Evolutionary conservation across 2,113 vertebrate species (phyloP), one percentile per base, ranked within the genome.

Genomic region (Dipodomys stephensi): DNA sequence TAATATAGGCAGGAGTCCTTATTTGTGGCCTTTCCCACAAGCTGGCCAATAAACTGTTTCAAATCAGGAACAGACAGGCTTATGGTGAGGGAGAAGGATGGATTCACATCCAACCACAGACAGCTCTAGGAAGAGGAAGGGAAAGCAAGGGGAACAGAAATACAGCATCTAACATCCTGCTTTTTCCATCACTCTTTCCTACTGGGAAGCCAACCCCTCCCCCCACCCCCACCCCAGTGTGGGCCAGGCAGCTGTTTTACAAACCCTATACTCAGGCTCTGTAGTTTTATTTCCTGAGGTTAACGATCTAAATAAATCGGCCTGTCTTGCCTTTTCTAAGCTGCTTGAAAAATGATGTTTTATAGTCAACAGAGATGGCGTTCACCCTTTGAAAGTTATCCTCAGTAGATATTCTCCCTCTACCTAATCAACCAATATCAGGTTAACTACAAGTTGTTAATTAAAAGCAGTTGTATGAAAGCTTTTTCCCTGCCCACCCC

Each of bases 251-350:
- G 60, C 25, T 15, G 0, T 87, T 85, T 88, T 74, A 18, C 71
- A 92, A 92, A 95, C 64, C 73, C 71, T 19, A 13, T 13, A 8
- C 87, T 74, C 71, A 53, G 1, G 2, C 62, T 93, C 78, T 84
- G 7, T 18, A 2, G 71, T 84, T 95, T 96, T 93, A 96, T 95
- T 95, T 91, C 78, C 20, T 22, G 3, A 90, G 83, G 96, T 97
- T 94, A 97, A 95, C 28, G 7, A 83, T 92, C 81, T 69, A 93
- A 94, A 90, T 93, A 93, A 96, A 95, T 32, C 25, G 25, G 23
- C 28, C 92, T 88, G 94, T 92, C 94, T 92, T 90, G 85, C 82
- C 71, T 96, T 73, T 80, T 82, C 90, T 90, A 90, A 95, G 89
- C 83, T 74, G 82, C 67, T 60, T 80, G 88, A 96, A 90, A 96